Evolutionary conservation across 1,140 invertebrate species (phyloP).

Genomic region (Venturia canescens): DNA sequence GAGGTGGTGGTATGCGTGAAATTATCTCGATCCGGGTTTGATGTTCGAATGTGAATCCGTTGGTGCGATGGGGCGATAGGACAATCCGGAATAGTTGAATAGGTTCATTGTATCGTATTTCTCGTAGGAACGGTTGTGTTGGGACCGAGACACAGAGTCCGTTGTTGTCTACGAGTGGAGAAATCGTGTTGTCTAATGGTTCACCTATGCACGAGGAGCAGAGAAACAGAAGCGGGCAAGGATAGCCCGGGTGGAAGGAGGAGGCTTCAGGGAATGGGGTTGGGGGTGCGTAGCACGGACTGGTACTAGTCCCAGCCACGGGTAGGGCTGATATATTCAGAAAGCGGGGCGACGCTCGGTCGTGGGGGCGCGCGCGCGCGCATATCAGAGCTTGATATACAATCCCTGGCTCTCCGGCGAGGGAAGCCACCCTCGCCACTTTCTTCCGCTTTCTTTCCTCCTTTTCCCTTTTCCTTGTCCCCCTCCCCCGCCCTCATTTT

Average conservation of each 20-base stretch:
- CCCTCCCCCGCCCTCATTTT: conserved; percentile 26
- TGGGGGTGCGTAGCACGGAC: conserved; percentile 56
- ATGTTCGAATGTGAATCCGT: too few species aligned
- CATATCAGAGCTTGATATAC: conserved; percentile 54
- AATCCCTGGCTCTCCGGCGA: conserved; percentile 38
- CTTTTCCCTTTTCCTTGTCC: conserved; percentile 20
- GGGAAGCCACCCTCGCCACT: conserved; percentile 39
- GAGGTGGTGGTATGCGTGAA: too few species aligned
- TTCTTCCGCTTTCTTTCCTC: conserved; percentile 37
- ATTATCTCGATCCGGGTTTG: too few species aligned
- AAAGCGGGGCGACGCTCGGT: conserved; percentile 38
- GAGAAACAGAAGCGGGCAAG: conserved; percentile 29
- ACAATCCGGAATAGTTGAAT: background rate
- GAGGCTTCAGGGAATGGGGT: conserved; percentile 22
- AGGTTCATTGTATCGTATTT: background rate
- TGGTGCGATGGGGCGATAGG: too few species aligned
- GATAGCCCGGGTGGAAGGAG: background rate
- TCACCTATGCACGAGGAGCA: conserved; percentile 40
- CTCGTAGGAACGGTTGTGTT: background rate
- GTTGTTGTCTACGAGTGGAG: background rate
- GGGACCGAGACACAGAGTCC: background rate
- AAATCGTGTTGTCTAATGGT: conserved; percentile 39
- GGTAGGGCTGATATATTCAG: conserved; percentile 38
- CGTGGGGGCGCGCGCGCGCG: conserved; percentile 28
- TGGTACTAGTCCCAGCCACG: conserved; percentile 49